Percentiles rank a stretch among this genome's conserved stretches.
These are phyloP conservation scores for Glaucidium brasilianum DNA, from an alignment of 2,113 vertebrate genomes.

Conservation along the genomic window DNA sequence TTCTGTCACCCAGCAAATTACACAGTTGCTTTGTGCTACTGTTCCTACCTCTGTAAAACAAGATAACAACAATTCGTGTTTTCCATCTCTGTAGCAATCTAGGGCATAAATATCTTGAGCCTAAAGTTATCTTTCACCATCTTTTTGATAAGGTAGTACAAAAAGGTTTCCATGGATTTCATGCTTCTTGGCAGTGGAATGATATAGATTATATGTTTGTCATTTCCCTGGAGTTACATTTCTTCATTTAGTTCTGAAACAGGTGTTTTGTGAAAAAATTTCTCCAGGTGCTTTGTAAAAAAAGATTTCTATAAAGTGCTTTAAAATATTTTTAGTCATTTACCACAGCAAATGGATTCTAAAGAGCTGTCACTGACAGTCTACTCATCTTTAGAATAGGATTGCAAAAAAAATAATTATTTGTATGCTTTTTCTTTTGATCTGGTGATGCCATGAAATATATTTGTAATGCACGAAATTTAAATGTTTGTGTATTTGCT, in stretches of 20 bases:
- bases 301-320: neutral
- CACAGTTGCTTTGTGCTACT: neutral
- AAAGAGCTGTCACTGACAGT: neutral
- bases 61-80: neutral
- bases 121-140: neutral
- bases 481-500: neutral
- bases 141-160: neutral
- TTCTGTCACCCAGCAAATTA: neutral
- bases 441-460: neutral
- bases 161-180: neutral
- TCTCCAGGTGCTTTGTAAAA: neutral
- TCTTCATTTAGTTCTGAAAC: neutral
- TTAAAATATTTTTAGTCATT: neutral
- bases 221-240: neutral
- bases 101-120: neutral
- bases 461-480: neutral
- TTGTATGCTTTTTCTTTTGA: neutral
- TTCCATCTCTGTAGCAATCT: neutral
- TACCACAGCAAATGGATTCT: neutral
- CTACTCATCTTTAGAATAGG: neutral
- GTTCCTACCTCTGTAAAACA: neutral
- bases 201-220: neutral
- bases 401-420: neutral
- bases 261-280: neutral
- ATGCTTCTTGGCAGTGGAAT: neutral